Evolutionary conservation across 2,888 invertebrate species (phyloP).

Genomic region (Agonopterix subpropinquella): DNA sequence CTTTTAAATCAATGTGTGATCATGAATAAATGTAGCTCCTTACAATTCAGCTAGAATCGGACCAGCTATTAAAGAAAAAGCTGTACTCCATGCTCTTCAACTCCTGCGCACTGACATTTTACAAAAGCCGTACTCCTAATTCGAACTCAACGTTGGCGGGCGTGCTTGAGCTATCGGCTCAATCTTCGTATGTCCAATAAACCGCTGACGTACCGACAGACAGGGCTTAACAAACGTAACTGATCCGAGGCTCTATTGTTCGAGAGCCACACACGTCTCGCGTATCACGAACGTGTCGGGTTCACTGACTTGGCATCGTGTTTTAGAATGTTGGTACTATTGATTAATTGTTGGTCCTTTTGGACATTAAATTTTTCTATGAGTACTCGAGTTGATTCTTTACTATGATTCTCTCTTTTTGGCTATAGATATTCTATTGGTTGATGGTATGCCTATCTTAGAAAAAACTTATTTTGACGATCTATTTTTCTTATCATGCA

Average conservation of each 20-base stretch:
- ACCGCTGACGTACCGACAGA: constrained; percentile 55
- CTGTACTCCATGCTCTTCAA: too few species aligned
- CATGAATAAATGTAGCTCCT: too few species aligned
- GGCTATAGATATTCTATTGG: too few species aligned
- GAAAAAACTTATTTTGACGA: too few species aligned
- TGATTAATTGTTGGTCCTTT: background rate
- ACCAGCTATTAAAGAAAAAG: too few species aligned
- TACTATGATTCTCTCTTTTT: too few species aligned
- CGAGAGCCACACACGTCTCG: constrained; percentile 34
- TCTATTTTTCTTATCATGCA: too few species aligned
- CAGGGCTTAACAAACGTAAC: constrained; percentile 56
- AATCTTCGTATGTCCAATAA: constrained; percentile 59
- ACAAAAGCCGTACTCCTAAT: constrained; percentile 22
- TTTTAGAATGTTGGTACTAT: constrained; percentile 2
- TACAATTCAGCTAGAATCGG: too few species aligned
- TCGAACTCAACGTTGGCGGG: constrained; percentile 49
- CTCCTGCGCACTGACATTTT: background rate
- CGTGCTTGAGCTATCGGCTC: constrained; percentile 47
- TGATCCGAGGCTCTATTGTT: constrained; percentile 56
- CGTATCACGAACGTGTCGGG: constrained; percentile 12
- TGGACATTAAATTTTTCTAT: background rate
- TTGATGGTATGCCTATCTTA: too few species aligned
- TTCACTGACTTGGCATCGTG: constrained; percentile 11
- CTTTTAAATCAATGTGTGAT: too few species aligned
- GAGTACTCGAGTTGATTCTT: too few species aligned